Evolutionary conservation across 2,113 vertebrate genomes (phyloP).

Genomic region (Bos taurus): ARS-UCD2.0 NC_037328.1:56340501-56341000

Average conservation of each 20-base stretch:
- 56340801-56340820: not conserved
- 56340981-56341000: not conserved
- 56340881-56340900: not conserved
- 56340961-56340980: not conserved
- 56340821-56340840: not conserved
- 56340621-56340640: not conserved
- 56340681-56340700: not conserved
- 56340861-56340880: not conserved
- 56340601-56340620: not conserved
- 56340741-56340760: not conserved
- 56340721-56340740: not conserved
- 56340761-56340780: not conserved
- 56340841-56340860: not conserved
- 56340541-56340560: not conserved
- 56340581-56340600: not conserved
- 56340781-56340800: not conserved
- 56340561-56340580: not conserved
- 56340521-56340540: not conserved
- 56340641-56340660: not conserved
- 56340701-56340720: not conserved
- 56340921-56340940: not conserved
- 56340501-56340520: not conserved
- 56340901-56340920: not conserved
- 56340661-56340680: not conserved
- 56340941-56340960: not conserved